Evolutionary conservation across 30 jellyfish, hydroid and myxozoan species (phyloP).

Genomic region (Pelagia noctiluca): DNA sequence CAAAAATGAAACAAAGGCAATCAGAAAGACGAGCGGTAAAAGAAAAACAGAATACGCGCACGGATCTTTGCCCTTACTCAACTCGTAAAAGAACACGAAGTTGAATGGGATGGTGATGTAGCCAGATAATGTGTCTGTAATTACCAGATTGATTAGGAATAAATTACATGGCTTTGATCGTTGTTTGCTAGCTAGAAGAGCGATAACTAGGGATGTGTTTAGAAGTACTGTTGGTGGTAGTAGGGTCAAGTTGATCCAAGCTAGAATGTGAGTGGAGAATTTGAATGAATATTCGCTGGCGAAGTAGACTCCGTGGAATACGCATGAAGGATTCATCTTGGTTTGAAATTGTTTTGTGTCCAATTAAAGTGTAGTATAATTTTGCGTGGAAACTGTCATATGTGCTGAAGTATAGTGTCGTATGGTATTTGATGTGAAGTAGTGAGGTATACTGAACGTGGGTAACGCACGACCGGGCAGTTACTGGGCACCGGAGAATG

Average conservation of each 20-base stretch:
- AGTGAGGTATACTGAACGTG: no score
- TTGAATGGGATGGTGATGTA: background rate
- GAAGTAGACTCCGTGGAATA: no score
- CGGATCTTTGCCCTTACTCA: constrained; percentile 25
- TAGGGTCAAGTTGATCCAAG: background rate
- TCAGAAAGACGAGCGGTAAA: constrained; percentile 28
- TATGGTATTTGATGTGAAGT: no score
- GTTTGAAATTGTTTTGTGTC: no score
- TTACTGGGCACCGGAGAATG: no score
- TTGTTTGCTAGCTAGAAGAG: background rate
- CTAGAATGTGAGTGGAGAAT: no score
- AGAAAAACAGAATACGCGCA: constrained; percentile 23
- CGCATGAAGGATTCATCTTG: no score
- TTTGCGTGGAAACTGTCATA: no score
- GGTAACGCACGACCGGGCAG: no score
- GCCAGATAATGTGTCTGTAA: background rate
- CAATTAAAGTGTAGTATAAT: no score
- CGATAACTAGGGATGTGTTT: background rate
- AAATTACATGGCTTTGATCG: background rate
- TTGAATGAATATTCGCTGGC: no score
- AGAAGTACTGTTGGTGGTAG: background rate
- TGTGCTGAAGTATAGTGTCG: no score
- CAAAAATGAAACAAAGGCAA: constrained; percentile 48
- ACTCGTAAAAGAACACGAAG: constrained; percentile 15
- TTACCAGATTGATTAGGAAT: background rate